Evolutionary conservation across 2,888 invertebrate genomes (phyloP).

Genomic region (Prostheceraeus crozeri): DNA sequence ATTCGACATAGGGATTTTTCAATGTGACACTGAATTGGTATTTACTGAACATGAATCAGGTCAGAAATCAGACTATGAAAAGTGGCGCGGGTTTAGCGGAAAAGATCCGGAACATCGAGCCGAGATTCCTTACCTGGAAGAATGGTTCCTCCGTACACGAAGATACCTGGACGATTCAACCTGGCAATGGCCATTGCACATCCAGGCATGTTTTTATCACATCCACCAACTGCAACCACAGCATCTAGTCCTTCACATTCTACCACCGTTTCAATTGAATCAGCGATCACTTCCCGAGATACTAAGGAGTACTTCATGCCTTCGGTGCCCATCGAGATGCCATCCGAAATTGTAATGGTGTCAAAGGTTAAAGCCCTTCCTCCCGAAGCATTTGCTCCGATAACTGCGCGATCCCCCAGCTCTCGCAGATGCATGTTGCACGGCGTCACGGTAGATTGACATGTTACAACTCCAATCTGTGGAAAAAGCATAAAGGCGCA

Average conservation of each 20-base stretch:
- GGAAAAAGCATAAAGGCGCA: too few species aligned
- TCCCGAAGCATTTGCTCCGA: not conserved
- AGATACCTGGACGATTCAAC: constrained; percentile 30
- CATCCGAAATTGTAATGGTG: constrained; percentile 36
- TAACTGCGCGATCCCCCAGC: not conserved
- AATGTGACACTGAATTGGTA: too few species aligned
- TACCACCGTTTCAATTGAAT: constrained; percentile 34
- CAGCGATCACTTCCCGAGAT: constrained; percentile 31
- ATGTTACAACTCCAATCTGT: constrained; percentile 22
- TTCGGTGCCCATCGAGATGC: constrained; percentile 34
- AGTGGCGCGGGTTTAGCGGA: too few species aligned
- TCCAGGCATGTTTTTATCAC: constrained; percentile 37
- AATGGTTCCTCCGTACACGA: constrained; percentile 36
- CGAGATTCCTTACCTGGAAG: constrained; percentile 15
- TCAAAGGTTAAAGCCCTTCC: constrained; percentile 27
- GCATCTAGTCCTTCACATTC: constrained; percentile 31
- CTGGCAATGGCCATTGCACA: constrained; percentile 33
- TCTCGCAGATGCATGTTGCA: constrained; percentile 32
- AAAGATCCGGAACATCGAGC: too few species aligned
- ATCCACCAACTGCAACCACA: constrained; percentile 28
- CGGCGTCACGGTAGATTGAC: not conserved
- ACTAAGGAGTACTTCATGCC: constrained; percentile 34
- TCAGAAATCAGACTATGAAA: too few species aligned
- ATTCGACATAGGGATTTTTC: too few species aligned
- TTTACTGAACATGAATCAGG: too few species aligned